Percentiles rank a stretch among this genome's conserved stretches.
These are phyloP conservation scores for Cephonodes hylas DNA, from an alignment of 2,888 invertebrate species.

Conservation along the genomic window DNA sequence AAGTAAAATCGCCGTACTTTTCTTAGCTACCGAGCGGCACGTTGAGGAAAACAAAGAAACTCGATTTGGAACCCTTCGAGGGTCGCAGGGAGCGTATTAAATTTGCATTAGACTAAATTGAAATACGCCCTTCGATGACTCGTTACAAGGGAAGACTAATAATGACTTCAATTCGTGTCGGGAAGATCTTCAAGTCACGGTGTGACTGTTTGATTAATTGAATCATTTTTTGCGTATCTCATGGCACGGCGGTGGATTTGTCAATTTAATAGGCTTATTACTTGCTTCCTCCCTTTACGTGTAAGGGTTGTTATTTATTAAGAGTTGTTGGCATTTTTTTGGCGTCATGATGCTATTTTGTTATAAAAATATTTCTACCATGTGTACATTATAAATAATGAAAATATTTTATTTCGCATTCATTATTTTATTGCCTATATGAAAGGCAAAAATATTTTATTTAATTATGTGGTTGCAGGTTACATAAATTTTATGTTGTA, in stretches of 20 bases:
- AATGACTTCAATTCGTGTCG: constrained; percentile 72
- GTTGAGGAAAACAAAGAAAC: constrained; percentile 70
- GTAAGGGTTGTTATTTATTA: neutral
- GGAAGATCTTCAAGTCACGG: constrained; percentile 70
- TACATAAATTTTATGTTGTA: no score
- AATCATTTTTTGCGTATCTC: constrained; percentile 67
- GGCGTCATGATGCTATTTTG: neutral
- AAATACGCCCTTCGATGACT: constrained; percentile 77
- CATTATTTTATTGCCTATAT: no score
- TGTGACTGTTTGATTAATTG: constrained; percentile 78
- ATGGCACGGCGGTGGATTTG: constrained; percentile 18
- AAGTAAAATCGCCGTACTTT: constrained; percentile 4
- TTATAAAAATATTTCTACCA: no score
- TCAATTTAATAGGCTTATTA: constrained; percentile 12
- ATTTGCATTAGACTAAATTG: constrained; percentile 80
- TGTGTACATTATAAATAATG: no score
- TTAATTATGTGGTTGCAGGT: no score
- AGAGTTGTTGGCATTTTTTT: neutral
- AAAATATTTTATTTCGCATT: no score
- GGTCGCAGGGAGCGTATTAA: constrained; percentile 72
- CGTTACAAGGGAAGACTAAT: constrained; percentile 74
- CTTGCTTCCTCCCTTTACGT: neutral
- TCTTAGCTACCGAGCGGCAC: constrained; percentile 20
- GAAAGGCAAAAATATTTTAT: no score
- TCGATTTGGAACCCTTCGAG: constrained; percentile 66